These are phyloP conservation scores for Microdon myrmicae DNA, from an alignment of 2,888 invertebrate species.

Conservation along the genomic window DNA sequence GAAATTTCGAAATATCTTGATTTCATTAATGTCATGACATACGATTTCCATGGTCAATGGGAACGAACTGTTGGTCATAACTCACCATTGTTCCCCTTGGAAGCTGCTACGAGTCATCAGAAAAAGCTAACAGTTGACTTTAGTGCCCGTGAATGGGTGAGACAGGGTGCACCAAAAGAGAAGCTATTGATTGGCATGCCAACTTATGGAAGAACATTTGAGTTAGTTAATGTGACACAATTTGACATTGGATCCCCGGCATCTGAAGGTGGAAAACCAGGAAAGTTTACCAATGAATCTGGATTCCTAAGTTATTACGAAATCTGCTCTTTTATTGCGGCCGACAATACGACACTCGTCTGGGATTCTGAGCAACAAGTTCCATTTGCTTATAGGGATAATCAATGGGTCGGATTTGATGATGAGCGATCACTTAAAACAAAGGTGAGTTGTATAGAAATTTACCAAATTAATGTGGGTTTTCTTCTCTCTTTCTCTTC, in stretches of 20 bases:
- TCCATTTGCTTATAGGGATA: constrained; percentile 89
- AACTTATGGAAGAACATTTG: constrained; percentile 92
- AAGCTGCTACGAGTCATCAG: constrained; percentile 89
- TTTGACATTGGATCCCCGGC: constrained; percentile 94
- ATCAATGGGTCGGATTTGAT: constrained; percentile 96
- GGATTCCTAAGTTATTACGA: constrained; percentile 97
- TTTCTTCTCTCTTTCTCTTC: not conserved
- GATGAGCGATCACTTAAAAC: constrained; percentile 91
- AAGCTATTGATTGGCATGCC: constrained; percentile 96
- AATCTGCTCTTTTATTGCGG: constrained; percentile 89
- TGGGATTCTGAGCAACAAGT: constrained; percentile 97
- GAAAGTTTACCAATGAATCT: constrained; percentile 90
- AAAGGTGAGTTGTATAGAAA: constrained; percentile 72
- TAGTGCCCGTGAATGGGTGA: constrained; percentile 92
- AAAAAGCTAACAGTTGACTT: constrained; percentile 93
- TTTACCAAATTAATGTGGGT: accelerated
- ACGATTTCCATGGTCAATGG: constrained; percentile 96
- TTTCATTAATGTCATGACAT: constrained; percentile 95
- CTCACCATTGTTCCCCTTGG: constrained; percentile 87
- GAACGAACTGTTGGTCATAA: constrained; percentile 93
- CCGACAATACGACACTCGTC: constrained; percentile 89
- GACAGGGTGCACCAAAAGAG: constrained; percentile 91
- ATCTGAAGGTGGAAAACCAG: constrained; percentile 85
- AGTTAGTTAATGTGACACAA: constrained; percentile 84
- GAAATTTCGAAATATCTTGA: constrained; percentile 94